A percentile compares a stretch with the other conserved stretches of the same genome.
Evolutionary conservation across 1,140 invertebrate genomes (phyloP).

Genomic region (Drosophila setifemur): DNA sequence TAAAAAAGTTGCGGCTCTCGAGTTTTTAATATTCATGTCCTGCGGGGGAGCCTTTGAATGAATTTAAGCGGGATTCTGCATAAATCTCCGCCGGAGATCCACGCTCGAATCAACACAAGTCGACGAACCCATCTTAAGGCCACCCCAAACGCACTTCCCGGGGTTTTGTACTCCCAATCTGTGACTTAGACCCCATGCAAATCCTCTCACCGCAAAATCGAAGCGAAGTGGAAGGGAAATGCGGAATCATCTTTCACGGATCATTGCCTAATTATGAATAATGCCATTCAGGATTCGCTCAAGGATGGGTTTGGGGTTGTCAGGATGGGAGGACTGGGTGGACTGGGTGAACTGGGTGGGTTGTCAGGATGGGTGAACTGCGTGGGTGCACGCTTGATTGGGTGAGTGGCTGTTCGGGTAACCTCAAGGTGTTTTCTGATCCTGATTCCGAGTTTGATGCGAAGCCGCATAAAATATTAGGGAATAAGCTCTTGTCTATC

Average conservation of each 20-base stretch:
- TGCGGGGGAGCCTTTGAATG: slow-evolving; percentile 45
- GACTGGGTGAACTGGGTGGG: background rate
- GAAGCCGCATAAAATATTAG: slow-evolving; percentile 9
- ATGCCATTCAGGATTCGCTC: slow-evolving; percentile 64
- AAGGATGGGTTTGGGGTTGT: background rate
- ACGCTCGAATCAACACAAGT: slow-evolving; percentile 76
- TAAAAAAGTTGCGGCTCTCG: slow-evolving; percentile 10
- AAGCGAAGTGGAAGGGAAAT: slow-evolving; percentile 48
- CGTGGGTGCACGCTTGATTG: background rate
- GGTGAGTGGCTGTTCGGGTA: slow-evolving; percentile 33
- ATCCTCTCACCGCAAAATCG: slow-evolving; percentile 67
- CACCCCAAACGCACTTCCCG: slow-evolving; percentile 7
- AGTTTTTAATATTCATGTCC: slow-evolving; percentile 67
- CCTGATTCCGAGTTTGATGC: slow-evolving; percentile 4
- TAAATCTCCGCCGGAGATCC: slow-evolving; percentile 52
- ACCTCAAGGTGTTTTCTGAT: slow-evolving; percentile 62
- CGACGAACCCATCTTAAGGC: slow-evolving; percentile 18
- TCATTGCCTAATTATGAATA: slow-evolving; percentile 79
- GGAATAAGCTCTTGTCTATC: too few species aligned
- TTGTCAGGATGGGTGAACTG: slow-evolving; percentile 1
- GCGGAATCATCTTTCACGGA: slow-evolving; percentile 80
- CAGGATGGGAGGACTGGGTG: background rate
- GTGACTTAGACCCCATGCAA: slow-evolving; percentile 53
- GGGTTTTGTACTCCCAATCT: slow-evolving; percentile 1
- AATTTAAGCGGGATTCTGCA: slow-evolving; percentile 40